Percentiles rank a stretch among this genome's conserved stretches.
Conservation (phyloP, 2,888 invertebrate species). For the Heliconius erato region DNA sequence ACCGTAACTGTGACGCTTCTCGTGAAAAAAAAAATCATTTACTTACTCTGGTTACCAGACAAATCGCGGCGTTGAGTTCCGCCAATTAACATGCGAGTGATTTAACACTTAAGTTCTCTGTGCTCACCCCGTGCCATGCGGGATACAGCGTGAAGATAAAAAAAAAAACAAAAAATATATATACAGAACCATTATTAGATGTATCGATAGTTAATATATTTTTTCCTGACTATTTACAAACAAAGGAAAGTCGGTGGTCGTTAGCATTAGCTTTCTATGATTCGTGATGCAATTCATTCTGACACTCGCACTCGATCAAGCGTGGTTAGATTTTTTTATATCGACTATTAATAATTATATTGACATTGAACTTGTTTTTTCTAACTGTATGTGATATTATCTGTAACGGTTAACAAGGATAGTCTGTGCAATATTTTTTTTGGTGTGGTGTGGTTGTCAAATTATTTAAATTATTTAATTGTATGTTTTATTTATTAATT, state of each 20-base stretch:
- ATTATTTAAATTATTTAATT: conserved; percentile 3
- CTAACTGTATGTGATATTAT: conserved; percentile 14
- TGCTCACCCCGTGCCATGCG: background rate
- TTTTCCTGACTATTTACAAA: conserved; percentile 22
- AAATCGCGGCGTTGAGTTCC: too few relatives aligned
- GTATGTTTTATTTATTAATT: background rate
- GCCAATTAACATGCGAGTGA: background rate
- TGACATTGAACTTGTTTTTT: conserved; percentile 42
- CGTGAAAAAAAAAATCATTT: too few relatives aligned
- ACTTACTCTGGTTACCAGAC: too few relatives aligned
- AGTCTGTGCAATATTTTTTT: background rate
- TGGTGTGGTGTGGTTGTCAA: background rate
- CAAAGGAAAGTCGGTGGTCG: conserved; percentile 42
- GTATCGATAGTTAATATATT: background rate
- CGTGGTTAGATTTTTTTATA: conserved; percentile 41
- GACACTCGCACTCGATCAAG: conserved; percentile 42
- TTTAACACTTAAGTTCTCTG: background rate
- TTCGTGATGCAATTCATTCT: conserved; percentile 48
- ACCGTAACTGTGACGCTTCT: too few relatives aligned
- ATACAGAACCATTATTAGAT: background rate
- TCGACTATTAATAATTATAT: conserved; percentile 30
- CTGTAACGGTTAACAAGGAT: background rate
- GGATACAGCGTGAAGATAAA: background rate
- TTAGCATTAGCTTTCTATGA: conserved; percentile 52
- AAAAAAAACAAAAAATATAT: background rate